Evolutionary conservation across 2,888 invertebrate species (phyloP), one percentile per base, ranked within the genome.

Genomic region (Polymixis flavicincta): DNA sequence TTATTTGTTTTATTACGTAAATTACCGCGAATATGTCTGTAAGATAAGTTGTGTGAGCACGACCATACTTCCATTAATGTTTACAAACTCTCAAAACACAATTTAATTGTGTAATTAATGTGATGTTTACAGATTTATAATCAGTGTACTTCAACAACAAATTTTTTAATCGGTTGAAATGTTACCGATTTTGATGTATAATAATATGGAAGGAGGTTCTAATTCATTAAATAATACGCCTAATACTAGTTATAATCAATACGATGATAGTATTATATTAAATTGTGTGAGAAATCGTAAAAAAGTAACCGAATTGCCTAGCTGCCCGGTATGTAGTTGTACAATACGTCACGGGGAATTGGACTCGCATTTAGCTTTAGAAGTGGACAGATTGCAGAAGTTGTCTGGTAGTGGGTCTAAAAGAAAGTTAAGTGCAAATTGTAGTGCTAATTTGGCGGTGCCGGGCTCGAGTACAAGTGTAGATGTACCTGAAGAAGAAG

Each of bases 301-400:
- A 88, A 97, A 97, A 92, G 97, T 97, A 76, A 92, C 97, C 13
- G 98, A 98, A 89, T 97, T 98, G 22, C 97, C 97, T n/a, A 98
- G 97, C 92, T 99, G 99, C 93, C 99, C 99, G 0, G 98, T 98
- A 1, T 99, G 99, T 93, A 98, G 99, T 82, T 97, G 98, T 79
- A 98, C 98, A 5, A 97, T 99, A 61, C 96, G 98, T 66, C 97
- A 97, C 3, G 97, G 98, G 2, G 99, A 99, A 93, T 96, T 99
- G n/a, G 98, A 98, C 86, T 96, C 97, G 45, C 99, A 99, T 94
- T 97, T 98, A 84, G 95, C 97, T 66, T 97, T 98, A 80, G 99
- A 99, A 95, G 96, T 99, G 83, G 96, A 96, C 17, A 91, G 94
- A 70, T 83, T 96, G 50, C 93, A 94, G 54, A 96, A 96, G 76